Percentiles rank a stretch among this genome's conserved stretches.
These are phyloP conservation scores for Cassiopea andromeda DNA, from an alignment of 30 jellyfish, hydroid and myxozoan genomes.

Conservation along the genomic window DNA sequence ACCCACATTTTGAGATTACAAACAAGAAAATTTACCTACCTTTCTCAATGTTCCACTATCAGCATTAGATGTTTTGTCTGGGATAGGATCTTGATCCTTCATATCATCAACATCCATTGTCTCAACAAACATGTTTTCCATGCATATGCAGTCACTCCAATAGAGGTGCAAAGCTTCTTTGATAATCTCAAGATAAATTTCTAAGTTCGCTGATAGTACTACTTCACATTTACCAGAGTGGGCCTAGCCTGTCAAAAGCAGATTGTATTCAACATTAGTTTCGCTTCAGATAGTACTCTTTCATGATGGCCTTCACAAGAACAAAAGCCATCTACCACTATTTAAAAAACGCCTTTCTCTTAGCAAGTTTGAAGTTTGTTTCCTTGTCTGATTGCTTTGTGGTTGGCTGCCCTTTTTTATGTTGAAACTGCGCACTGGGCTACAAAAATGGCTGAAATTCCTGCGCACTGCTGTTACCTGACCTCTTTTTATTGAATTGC, in stretches of 20 bases:
- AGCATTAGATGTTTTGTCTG: not conserved
- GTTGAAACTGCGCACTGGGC: constrained; percentile 6
- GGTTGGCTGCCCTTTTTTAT: not conserved
- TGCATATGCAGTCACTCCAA: not conserved
- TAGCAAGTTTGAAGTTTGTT: not conserved
- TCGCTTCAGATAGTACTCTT: no score
- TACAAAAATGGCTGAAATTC: not conserved
- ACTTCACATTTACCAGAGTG: no score
- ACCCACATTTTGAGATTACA: not conserved
- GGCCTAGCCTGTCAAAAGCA: no score
- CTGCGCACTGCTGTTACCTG: not conserved
- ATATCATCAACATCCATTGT: not conserved
- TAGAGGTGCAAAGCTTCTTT: no score
- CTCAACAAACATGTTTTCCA: not conserved
- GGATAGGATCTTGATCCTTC: not conserved
- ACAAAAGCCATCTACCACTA: not conserved
- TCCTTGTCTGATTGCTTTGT: not conserved
- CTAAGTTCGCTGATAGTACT: no score
- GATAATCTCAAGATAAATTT: no score
- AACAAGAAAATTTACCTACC: not conserved
- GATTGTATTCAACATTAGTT: no score
- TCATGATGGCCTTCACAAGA: not conserved
- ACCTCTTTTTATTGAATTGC: no score
- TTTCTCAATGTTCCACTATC: not conserved
- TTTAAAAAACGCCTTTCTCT: not conserved